phyloP scores from a whole-genome alignment of 2,113 vertebrate genomes.

The Eubucco bourcierii region DNA sequence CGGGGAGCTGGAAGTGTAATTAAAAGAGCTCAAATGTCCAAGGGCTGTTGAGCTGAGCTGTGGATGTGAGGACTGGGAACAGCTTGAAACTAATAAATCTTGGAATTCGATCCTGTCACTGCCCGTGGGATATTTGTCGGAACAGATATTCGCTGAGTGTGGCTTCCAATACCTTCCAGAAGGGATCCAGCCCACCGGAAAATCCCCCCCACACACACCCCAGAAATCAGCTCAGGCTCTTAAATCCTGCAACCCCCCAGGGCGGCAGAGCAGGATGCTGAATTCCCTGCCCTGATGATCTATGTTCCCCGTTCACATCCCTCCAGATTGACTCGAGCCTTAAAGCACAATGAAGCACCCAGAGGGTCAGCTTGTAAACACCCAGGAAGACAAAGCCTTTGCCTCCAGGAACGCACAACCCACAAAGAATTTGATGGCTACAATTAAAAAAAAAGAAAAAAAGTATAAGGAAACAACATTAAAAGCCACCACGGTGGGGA shows the following conservation, averaged over 20 bases:
- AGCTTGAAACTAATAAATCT: constrained; percentile 1
- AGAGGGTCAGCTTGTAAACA: constrained; percentile 9
- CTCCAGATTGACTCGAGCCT: background rate
- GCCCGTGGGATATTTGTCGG: background rate
- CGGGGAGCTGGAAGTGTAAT: constrained; percentile 4
- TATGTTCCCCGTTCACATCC: fast-evolving
- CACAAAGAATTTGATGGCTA: background rate
- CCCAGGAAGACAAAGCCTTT: background rate
- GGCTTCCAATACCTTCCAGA: background rate
- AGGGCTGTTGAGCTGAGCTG: background rate
- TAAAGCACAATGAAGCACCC: background rate
- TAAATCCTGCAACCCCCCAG: background rate
- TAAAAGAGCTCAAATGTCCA: background rate
- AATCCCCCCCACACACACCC: background rate
- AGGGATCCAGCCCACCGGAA: background rate
- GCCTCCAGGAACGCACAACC: background rate
- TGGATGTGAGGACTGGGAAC: background rate
- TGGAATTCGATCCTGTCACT: background rate
- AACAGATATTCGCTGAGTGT: background rate
- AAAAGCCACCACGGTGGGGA: background rate
- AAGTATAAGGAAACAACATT: background rate
- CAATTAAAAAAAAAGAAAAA: no score
- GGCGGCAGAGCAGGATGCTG: background rate
- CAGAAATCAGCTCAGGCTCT: background rate
- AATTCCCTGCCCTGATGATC: background rate